Evolutionary conservation across 2,113 vertebrate genomes (phyloP).

Genomic region (Bambusicola thoracicus): DNA sequence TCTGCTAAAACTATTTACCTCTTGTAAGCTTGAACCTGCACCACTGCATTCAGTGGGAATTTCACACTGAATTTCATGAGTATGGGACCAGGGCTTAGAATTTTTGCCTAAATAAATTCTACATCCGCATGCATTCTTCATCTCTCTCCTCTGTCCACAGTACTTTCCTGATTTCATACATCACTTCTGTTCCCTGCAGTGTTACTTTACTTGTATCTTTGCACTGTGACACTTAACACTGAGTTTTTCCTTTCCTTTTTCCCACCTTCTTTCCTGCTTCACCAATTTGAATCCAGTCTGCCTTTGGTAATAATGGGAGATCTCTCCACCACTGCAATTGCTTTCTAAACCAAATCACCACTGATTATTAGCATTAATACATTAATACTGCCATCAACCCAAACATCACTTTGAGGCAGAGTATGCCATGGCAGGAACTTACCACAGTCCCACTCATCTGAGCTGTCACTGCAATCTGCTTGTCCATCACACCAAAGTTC

Average conservation of each 20-base stretch:
- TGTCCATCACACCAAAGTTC: constrained; percentile 91
- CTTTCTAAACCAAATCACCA: background rate
- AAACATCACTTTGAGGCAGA: background rate
- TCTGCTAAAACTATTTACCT: background rate
- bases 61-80: background rate
- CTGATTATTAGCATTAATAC: background rate
- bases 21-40: background rate
- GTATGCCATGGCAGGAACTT: background rate
- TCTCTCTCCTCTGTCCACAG: background rate
- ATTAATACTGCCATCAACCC: background rate
- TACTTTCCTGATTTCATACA: background rate
- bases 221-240: background rate
- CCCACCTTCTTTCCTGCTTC: background rate
- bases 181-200: background rate
- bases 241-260: background rate
- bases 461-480: constrained; percentile 90
- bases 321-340: background rate
- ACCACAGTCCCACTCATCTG: constrained; percentile 97
- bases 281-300: background rate
- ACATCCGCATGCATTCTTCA: accelerated
- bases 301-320: background rate
- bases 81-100: background rate
- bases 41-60: background rate
- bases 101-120: background rate
- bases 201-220: background rate